Base-by-base conservation (phyloP, 2,888 invertebrate genomes). In the Orthosia cruda region DNA sequence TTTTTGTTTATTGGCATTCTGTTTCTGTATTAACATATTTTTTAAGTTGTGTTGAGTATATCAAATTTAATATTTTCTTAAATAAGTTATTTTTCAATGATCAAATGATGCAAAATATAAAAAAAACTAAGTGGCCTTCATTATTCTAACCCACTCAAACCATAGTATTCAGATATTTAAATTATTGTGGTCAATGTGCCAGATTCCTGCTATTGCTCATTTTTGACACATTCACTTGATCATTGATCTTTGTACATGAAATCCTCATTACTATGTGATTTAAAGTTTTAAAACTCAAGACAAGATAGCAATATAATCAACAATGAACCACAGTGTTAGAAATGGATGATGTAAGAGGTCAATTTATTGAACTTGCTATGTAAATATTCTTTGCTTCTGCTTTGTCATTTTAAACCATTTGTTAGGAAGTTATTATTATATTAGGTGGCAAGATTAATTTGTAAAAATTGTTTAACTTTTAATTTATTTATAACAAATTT, bases 401-500 rank as follows among this genome's bases (percentile, higher is more conserved):
- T 88, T 88, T 81, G 80, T 80, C 77, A 83, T 81, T 77, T 77
- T 71, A 69, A 86, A 81, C 64, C 40, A 70, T 74, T 77, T 80
- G 69, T 76, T 71, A 72, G 57, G 61, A 79, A 59, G 64, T 79
- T 75, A 74, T 72, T 71, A 58, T 59, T 71, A 71, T 78, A 80
- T 55, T 73, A 84, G 80, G 81, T 88, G 81, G 72, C 85, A 80
- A 87, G 78, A 85, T 70, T 74, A 81, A 40, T 78, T 79, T 86
- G 78, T 85, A 85, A 84, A 84, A 77, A 78, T 73, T 81, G 71
- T 82, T 81, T 81, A 77, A 71, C 54, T 47, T 85, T 65, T 84
- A 83, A 81, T 87, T 85, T 82, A 87, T 88, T 88, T 78, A 77
- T 76, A 88, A 80, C 71, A 77, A 83, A 85, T 83, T 84, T 75